Conservation (phyloP, 2,113 vertebrate species). For the Callionymus lyra region DNA sequence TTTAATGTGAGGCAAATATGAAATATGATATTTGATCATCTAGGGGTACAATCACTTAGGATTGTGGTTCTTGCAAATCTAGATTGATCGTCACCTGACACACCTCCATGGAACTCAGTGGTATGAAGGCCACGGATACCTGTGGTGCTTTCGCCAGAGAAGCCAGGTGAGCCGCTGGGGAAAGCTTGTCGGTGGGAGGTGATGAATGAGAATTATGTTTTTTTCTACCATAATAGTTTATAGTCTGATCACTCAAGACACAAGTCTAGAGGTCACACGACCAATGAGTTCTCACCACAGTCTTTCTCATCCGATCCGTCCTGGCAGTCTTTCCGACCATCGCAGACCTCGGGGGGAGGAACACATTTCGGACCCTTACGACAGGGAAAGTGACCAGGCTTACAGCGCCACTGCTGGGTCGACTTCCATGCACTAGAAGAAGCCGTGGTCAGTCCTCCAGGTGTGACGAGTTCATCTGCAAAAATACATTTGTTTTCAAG, state of each 20-base stretch:
- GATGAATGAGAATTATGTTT: neutral
- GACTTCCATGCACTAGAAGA: constrained; percentile 25
- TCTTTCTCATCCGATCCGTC: constrained; percentile 58
- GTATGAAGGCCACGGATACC: constrained; percentile 49
- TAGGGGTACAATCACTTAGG: constrained; percentile 4
- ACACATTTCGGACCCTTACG: constrained; percentile 53
- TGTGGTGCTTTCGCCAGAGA: constrained; percentile 14
- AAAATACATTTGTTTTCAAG: neutral
- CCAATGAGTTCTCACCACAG: constrained; percentile 48
- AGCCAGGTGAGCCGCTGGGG: constrained; percentile 39
- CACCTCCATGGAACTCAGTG: constrained; percentile 30
- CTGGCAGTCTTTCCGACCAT: constrained; percentile 53
- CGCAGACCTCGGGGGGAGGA: constrained; percentile 50
- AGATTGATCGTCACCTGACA: constrained; percentile 45
- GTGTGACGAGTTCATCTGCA: constrained; percentile 59
- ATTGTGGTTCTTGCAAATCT: constrained; percentile 19
- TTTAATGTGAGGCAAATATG: neutral
- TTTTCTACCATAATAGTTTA: neutral
- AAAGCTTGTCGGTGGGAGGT: constrained; percentile 33
- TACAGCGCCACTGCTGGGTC: constrained; percentile 36
- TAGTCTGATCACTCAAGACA: no score
- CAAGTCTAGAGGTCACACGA: neutral
- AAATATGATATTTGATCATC: neutral
- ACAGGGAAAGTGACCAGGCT: constrained; percentile 54
- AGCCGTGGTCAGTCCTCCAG: constrained; percentile 23